Evolutionary conservation across 2,888 invertebrate genomes (phyloP).

Genomic region (Diploptera punctata): DNA sequence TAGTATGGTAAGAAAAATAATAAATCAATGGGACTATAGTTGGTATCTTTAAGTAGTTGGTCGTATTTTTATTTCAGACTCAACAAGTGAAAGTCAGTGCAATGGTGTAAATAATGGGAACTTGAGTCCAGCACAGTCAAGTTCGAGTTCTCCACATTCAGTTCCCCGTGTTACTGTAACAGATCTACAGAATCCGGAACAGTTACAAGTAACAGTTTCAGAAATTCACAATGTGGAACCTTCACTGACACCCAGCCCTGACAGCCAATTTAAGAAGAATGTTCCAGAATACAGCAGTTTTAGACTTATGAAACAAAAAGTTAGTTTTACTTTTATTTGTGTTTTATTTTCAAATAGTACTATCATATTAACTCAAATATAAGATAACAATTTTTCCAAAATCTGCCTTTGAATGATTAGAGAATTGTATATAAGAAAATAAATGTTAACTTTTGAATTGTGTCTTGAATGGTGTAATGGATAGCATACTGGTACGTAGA

Average conservation of each 20-base stretch:
- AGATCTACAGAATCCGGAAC: constrained; percentile 12
- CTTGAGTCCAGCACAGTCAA: constrained; percentile 14
- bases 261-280: constrained; percentile 45
- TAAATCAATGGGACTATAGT: too few relatives aligned
- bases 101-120: constrained; percentile 1
- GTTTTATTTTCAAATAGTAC: too few relatives aligned
- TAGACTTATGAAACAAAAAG: constrained; percentile 54
- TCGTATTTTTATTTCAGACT: too few relatives aligned
- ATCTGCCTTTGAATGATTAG: too few relatives aligned
- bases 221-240: not conserved
- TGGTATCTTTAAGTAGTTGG: too few relatives aligned
- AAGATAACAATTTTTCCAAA: too few relatives aligned
- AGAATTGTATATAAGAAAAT: too few relatives aligned
- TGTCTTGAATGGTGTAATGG: too few relatives aligned
- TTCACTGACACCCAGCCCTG: constrained; percentile 28
- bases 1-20: too few relatives aligned
- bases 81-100: not conserved
- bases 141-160: constrained; percentile 31
- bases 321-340: constrained; percentile 41
- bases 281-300: constrained; percentile 53
- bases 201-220: constrained; percentile 14
- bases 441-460: too few relatives aligned
- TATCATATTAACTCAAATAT: too few relatives aligned
- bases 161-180: constrained; percentile 36
- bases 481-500: too few relatives aligned